Percentiles rank a stretch among this genome's conserved stretches.
These are phyloP conservation scores for Blennius ocellaris DNA, from an alignment of 2,113 vertebrate species.

Conservation along the genomic window DNA sequence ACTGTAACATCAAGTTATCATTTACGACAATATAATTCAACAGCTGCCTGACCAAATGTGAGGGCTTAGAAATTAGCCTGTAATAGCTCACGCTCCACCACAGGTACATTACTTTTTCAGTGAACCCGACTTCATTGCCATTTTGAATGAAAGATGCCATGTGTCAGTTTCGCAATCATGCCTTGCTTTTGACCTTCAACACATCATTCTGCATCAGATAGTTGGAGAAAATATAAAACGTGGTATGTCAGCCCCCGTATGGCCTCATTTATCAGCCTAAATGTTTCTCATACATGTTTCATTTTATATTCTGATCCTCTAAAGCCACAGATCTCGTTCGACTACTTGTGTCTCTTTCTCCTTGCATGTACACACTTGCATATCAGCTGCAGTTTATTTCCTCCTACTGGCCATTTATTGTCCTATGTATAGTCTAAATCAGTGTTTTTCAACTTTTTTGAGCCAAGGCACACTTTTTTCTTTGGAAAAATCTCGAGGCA, in stretches of 20 bases:
- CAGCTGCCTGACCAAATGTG: conserved; percentile 8
- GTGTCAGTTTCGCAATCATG: conserved; percentile 50
- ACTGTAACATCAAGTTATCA: conserved; percentile 23
- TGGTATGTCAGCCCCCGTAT: conserved; percentile 36
- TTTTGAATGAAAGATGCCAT: conserved; percentile 42
- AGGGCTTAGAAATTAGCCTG: conserved; percentile 27
- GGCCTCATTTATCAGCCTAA: conserved; percentile 50
- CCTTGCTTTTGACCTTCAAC: conserved; percentile 64
- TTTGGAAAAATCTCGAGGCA: too few relatives aligned
- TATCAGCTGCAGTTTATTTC: conserved; percentile 8
- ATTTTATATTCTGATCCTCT: conserved; percentile 26
- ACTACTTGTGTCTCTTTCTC: conserved; percentile 17
- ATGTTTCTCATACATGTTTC: conserved; percentile 31
- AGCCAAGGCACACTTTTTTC: too few relatives aligned
- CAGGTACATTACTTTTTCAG: conserved; percentile 37
- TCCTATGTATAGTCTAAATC: conserved; percentile 8
- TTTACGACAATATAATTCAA: conserved; percentile 47
- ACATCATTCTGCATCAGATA: conserved; percentile 33
- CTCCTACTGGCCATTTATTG: background rate
- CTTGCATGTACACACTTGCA: conserved; percentile 12
- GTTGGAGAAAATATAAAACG: conserved; percentile 38
- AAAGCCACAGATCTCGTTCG: conserved; percentile 16
- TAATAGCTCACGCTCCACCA: conserved; percentile 24
- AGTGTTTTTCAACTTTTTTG: too few relatives aligned
- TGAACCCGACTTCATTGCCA: conserved; percentile 19